Conservation (phyloP, 2,797 vertebrate genomes). For the Antrozous pallidus region DNA sequence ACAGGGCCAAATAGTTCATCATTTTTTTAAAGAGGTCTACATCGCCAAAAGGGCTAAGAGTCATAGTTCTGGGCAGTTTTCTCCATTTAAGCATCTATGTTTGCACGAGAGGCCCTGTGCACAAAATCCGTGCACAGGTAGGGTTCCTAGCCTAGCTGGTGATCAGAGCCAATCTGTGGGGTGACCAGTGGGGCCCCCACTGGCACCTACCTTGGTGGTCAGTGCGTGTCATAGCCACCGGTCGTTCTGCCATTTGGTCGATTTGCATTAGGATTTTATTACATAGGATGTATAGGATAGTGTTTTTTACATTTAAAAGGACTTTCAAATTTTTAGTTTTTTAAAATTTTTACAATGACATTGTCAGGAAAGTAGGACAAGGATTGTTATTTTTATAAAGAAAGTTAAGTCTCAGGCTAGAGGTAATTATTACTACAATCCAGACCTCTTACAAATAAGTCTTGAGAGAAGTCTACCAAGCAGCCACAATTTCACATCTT, state of each 20-base stretch:
- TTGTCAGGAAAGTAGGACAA: background rate
- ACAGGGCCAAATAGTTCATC: background rate
- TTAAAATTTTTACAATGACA: background rate
- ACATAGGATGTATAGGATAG: background rate
- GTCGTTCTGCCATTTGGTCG: too few relatives aligned
- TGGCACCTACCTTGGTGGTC: too few relatives aligned
- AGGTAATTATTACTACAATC: constrained; percentile 16
- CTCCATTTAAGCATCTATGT: background rate
- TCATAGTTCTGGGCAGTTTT: background rate
- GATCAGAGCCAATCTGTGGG: too few relatives aligned
- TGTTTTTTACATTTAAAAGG: constrained; percentile 26
- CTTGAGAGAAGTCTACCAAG: background rate
- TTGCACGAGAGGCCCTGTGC: background rate
- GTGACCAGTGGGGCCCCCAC: too few relatives aligned
- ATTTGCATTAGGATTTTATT: too few relatives aligned
- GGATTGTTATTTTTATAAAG: constrained; percentile 7
- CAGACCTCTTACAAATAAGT: background rate
- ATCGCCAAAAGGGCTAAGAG: background rate
- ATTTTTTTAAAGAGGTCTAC: background rate
- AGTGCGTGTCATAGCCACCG: too few relatives aligned
- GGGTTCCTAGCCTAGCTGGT: too few relatives aligned
- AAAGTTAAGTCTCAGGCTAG: background rate
- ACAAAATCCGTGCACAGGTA: too few relatives aligned
- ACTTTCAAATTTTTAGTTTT: background rate
- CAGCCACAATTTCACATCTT: constrained; percentile 32